Conservation (phyloP, 2,797 vertebrate species). For the Amniataba percoides region DNA sequence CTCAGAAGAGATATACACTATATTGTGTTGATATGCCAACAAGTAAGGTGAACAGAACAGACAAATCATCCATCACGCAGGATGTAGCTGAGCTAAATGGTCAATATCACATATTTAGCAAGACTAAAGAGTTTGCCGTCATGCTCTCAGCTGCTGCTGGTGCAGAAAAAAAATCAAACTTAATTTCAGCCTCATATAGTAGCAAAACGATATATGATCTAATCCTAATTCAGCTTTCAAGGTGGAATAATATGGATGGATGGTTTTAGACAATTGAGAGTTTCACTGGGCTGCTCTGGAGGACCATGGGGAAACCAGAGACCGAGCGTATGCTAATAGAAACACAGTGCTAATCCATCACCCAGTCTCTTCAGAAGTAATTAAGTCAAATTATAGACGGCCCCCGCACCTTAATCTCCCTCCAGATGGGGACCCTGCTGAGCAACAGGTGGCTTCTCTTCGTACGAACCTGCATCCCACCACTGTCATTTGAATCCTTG, state of each 20-base stretch:
- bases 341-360: constrained; percentile 73
- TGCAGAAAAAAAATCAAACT: constrained; percentile 4
- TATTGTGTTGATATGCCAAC: constrained; percentile 8
- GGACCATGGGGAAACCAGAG: constrained; percentile 50
- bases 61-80: neutral
- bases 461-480: constrained; percentile 74
- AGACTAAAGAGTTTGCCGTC: neutral
- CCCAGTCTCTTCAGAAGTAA: constrained; percentile 74
- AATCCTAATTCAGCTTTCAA: constrained; percentile 35
- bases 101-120: neutral
- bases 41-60: neutral
- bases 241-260: constrained; percentile 43
- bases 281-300: constrained; percentile 31
- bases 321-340: constrained; percentile 64
- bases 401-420: constrained; percentile 72
- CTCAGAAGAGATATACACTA: neutral
- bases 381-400: constrained; percentile 77
- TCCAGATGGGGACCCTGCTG: constrained; percentile 78
- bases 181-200: constrained; percentile 13
- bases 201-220: constrained; percentile 34
- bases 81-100: neutral
- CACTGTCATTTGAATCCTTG: constrained; percentile 72
- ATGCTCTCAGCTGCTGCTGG: no score
- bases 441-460: constrained; percentile 85
- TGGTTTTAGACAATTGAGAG: constrained; percentile 57